Conservation (phyloP, 2,113 vertebrate species). For the Rhabdornis inornatus region DNA sequence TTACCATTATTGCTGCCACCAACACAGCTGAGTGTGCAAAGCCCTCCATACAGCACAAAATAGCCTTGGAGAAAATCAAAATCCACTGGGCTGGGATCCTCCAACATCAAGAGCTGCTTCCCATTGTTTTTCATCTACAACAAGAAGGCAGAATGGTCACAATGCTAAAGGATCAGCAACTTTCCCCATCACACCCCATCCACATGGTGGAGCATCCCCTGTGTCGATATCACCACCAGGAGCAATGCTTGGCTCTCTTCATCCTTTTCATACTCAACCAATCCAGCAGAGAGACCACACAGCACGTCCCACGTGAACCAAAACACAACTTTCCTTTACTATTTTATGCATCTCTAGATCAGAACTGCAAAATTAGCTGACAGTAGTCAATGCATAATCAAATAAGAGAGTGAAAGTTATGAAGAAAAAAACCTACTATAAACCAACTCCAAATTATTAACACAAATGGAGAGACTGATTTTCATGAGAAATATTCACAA, state of each 20-base stretch:
- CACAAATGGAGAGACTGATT: background rate
- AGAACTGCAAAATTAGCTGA: background rate
- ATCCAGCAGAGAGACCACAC: background rate
- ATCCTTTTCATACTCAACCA: background rate
- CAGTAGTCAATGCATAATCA: background rate
- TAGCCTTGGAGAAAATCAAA: background rate
- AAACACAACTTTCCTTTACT: background rate
- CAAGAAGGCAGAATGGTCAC: background rate
- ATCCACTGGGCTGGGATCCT: background rate
- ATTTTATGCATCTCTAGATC: background rate
- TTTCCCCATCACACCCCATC: background rate
- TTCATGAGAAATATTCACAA: background rate
- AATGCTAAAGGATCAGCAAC: background rate
- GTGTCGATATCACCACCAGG: background rate
- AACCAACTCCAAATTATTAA: background rate
- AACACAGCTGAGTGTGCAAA: background rate
- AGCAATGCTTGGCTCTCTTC: background rate
- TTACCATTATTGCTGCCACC: background rate
- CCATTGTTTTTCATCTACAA: background rate
- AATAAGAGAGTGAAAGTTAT: background rate
- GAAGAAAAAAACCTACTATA: background rate
- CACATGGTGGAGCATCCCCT: background rate
- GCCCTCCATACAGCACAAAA: rapidly evolving
- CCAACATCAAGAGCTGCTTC: background rate
- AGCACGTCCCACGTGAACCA: background rate